Evolutionary conservation across 2,113 vertebrate species (phyloP), one percentile per base, ranked within the genome.

Genomic region (Tapirus terrestris): DNA sequence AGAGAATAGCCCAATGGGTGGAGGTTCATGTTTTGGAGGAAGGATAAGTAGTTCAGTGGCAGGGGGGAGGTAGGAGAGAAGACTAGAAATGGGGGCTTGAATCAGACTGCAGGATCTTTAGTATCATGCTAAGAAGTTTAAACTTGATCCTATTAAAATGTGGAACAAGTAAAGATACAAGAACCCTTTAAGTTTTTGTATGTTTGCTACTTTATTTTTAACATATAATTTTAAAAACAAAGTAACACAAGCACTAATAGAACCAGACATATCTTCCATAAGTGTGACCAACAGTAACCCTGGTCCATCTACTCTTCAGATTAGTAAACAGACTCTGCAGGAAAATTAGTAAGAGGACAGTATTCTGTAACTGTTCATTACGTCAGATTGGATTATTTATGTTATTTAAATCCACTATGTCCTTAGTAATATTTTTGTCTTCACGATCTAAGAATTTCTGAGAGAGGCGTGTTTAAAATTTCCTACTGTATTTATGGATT

Each of bases 401-500:
- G n/a, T n/a, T 88, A 27, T 58, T 91, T 65, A 94, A 73, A 83
- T 72, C 7, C 0, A 73, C 48, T 91, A 17, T 56, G 31, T 85
- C 63, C 43, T 73, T 77, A 91, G 17, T 85, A 33, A 63, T 23
- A 43, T 89, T 85, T 95, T 79, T 73, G 60, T 88, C 87, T 86
- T 86, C 48, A 93, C 33, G 43, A 83, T 63, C 29, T 83, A 95
- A 79, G 25, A 83, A 83, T 82, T 95, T 75, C 83, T 75, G 21
- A 96, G 76, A 96, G 13, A 79, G 70, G 29, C 21, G 53, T 21
- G 27, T 88, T 70, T 94, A 96, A 94, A 77, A 92, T 63, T 56
- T 45, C 72, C 36, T 56, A 61, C 53, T 39, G n/a, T 91, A 87
- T 67, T 91, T 67, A 94, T 17, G 7, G 16, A 67, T 93, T 86